Evolutionary conservation across 2,113 vertebrate species (phyloP).

Genomic region (Condylura cristata): DNA sequence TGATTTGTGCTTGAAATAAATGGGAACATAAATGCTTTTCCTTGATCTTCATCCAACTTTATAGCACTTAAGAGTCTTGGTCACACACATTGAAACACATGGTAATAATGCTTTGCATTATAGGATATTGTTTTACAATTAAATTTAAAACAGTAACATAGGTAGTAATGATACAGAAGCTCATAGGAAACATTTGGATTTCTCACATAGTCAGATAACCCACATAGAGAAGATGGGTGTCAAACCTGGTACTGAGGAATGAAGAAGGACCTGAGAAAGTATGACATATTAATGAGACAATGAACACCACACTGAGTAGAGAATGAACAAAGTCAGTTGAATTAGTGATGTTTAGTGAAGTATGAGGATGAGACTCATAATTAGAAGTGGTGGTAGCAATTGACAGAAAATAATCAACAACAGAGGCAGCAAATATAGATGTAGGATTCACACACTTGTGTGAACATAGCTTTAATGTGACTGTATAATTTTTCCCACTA

Average conservation of each 20-base stretch:
- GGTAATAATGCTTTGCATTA: background rate
- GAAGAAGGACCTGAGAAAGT: background rate
- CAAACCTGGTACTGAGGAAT: background rate
- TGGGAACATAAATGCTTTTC: constrained; percentile 14
- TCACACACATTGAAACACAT: background rate
- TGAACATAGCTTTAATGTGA: background rate
- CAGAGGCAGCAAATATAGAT: background rate
- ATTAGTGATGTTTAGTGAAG: background rate
- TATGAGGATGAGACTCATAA: background rate
- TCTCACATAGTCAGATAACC: background rate
- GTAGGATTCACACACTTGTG: background rate
- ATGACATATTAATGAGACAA: background rate
- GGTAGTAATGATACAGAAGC: background rate
- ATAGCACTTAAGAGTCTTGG: background rate
- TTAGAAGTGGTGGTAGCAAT: background rate
- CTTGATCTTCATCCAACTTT: background rate
- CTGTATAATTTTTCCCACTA: background rate
- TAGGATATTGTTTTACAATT: background rate
- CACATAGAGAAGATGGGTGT: background rate
- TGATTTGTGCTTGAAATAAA: constrained; percentile 52
- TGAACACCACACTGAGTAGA: background rate
- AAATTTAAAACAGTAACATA: constrained; percentile 2
- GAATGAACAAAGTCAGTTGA: background rate
- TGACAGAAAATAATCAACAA: background rate
- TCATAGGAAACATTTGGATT: constrained; percentile 1